Base-by-base conservation (phyloP, 2,797 vertebrate species). In the Gallinago nigripennis region DNA sequence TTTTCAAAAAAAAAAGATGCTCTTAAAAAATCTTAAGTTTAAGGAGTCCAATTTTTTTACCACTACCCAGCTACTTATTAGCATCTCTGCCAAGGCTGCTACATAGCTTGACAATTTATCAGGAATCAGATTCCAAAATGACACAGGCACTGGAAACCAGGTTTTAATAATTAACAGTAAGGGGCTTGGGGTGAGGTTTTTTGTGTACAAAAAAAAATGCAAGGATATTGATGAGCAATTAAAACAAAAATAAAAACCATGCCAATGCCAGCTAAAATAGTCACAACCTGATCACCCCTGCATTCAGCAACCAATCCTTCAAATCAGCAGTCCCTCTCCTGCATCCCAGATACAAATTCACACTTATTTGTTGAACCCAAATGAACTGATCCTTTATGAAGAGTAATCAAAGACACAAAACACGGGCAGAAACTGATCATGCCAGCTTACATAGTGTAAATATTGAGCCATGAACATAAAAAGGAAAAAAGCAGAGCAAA, bases 171-270 rank as follows among this genome's bases (percentile, higher is more conserved):
- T 35, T 70, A 65, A 56, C 23, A 85, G 9, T 25, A 64, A 33
- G 3, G 9, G 0, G 2, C 1, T 9, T 46, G 17, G 28, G 3
- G 3, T 11, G 10, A 11, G 1, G 9, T 64, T 64, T 70, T 63
- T 24, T 27, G 8, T 46, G 5, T 19, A 63, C 14, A 91, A 68
- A 77, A 82, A 86, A 81, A 82, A 48, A 12, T 11, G 27, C 2
- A 16, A 33, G 4, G 16, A 31, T 25, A 76, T 1, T 54, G 28
- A 45, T 17, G 1, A 66, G 6, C 9, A 21, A 69, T 45, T 78
- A 48, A 87, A 87, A 20, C 7, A 73, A 51, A 51, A 25, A 6
- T 39, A 56, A 35, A 78, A 57, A 54, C 66, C 78, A 24, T 8
- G 8, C 14, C 23, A 61, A 21, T 2, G 37, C 2, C 63, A 51